Evolutionary conservation across 2,797 vertebrate genomes (phyloP), one percentile per base, ranked within the genome.

Genomic region (Psittacula derbiana): DNA sequence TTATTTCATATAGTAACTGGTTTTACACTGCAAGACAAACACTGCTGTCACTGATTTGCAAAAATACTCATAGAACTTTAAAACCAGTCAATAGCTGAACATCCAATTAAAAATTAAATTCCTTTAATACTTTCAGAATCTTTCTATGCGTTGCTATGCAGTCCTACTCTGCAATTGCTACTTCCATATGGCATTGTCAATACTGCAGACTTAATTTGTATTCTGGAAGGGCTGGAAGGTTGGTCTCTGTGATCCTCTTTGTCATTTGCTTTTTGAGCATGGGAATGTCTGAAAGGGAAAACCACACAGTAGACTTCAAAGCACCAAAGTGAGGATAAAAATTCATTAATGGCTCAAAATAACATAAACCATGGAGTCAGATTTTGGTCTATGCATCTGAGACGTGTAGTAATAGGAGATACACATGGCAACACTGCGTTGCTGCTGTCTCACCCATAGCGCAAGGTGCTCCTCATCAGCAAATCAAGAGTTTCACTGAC

Each of bases 351-450:
- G 44, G 47, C 30, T 86, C 15, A 8, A 28, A 57, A 16, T 18
- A 8, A 64, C 49, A 57, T 2, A 41, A 91, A 44, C 30, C 5
- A 2, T 0, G 1, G 4, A 12, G 38, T 36, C 28, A 44, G 23
- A 28, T 14, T 85, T 80, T 43, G 74, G 31, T 28, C 23, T n/a
- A 0, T 1, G 12, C 4, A 5, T 6, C 31, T 0, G 11, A 55
- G 46, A 38, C 28, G 0, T 3, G 53, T 23, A 14, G 43, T 9
- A 7, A 2, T 0, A 8, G 85, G 16, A 81, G 40, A 19, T 30
- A 27, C 2, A 1, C 2, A 0, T 0, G 52, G 43, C 5, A 9
- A 28, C 12, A 4, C 19, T 4, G 40, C 0, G 0, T 0, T 3
- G n/a, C 25, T n/a, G 80, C 25, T 33, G 16, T 0, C 20, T 7